Base-by-base conservation (phyloP, 2,797 vertebrate species). In the Notolabrus celidotus region DNA sequence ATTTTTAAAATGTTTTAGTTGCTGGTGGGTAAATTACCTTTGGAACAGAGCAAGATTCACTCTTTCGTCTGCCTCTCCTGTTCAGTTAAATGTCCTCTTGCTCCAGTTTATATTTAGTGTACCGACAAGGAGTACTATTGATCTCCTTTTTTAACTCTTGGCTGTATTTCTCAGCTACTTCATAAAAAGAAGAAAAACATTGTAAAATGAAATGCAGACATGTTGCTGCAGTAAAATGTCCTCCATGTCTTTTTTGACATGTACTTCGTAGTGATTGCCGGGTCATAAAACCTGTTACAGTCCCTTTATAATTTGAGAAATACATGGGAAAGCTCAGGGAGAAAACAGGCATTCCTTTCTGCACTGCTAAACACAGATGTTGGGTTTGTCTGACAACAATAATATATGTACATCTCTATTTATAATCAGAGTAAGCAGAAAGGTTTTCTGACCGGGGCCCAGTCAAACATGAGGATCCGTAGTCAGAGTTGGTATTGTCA, bases 401-500 rank as follows among this genome's bases (percentile, higher is more conserved):
- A 68, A 67, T 54, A 84, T 88, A 81, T 87, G 81, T 67, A 77
- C 23, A 47, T 39, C 55, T 74, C 82, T 85, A 92, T 87, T 88
- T 87, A 89, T 89, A 91, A 77, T 83, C 81, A 49, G 63, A 54
- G 77, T 64, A 63, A 77, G 74, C 77, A 80, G 80, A 62, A 76
- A 84, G 77, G 79, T 75, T 84, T 63, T 68, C 58, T 56, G 71
- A 89, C 85, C 84, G 82, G 84, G 85, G 70, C 88, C 87, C 84
- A 80, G 83, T 89, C 86, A 87, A 88, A 91, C 85, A 86, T 75
- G 85, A 85, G 76, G 82, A 83, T 80, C 85, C 46, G 33, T 60
- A 82, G 83, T 85, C 85, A 83, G 52, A 77, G 86, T 82, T 85
- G 83, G 84, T 89, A 79, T 86, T 86, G 88, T 88, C 90, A 91